phyloP scores from a whole-genome alignment of 2,888 invertebrate species.

The Zaprionus bogoriensis region DNA sequence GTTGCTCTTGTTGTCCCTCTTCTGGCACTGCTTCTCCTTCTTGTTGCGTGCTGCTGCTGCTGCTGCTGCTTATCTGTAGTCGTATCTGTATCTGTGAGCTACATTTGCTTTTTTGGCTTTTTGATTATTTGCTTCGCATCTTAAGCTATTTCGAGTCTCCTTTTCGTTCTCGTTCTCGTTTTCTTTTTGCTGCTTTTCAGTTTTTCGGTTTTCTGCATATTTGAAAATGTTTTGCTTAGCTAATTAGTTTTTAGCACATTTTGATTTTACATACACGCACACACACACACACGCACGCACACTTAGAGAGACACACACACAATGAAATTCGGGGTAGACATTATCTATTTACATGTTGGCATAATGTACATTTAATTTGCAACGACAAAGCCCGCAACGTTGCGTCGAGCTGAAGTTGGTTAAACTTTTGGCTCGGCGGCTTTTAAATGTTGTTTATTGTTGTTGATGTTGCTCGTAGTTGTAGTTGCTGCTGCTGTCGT shows the following conservation, averaged over 20 bases:
- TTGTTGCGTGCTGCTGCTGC: constrained; percentile 17
- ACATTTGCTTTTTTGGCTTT: constrained; percentile 76
- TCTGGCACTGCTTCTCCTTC: background rate
- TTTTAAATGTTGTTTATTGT: constrained; percentile 75
- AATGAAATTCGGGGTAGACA: constrained; percentile 5
- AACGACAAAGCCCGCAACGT: constrained; percentile 56
- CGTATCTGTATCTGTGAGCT: constrained; percentile 70
- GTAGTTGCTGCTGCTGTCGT: constrained; percentile 17
- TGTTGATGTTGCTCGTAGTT: constrained; percentile 43
- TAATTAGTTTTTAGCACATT: constrained; percentile 62
- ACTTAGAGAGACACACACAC: constrained; percentile 3
- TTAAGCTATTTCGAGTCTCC: constrained; percentile 48
- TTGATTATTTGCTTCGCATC: constrained; percentile 74
- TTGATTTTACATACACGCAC: constrained; percentile 33
- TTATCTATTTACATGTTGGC: constrained; percentile 72
- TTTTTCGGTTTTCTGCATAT: too few species aligned
- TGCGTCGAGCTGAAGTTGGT: constrained; percentile 35
- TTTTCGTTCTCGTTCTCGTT: constrained; percentile 20
- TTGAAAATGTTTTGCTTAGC: constrained; percentile 54
- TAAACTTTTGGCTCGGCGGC: constrained; percentile 60
- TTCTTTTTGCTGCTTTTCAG: constrained; percentile 17
- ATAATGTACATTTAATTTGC: constrained; percentile 73
- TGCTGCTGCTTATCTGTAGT: constrained; percentile 27
- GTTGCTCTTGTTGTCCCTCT: background rate
- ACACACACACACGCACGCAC: constrained; percentile 8